phyloP scores from a whole-genome alignment of 2,888 invertebrate species.

The Cabera pusaria region DNA sequence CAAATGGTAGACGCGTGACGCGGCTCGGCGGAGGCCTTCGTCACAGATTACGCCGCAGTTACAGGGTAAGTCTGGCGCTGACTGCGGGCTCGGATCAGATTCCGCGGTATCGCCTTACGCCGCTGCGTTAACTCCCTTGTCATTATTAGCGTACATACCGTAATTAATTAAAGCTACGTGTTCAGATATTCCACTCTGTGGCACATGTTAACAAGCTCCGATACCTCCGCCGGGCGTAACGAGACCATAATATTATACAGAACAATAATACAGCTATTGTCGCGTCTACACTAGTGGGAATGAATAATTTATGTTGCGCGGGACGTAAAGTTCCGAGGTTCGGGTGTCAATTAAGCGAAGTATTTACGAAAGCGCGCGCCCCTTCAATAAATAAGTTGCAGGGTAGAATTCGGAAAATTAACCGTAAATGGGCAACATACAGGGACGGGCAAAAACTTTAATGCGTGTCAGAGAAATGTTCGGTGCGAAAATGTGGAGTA shows the following conservation, averaged over 20 bases:
- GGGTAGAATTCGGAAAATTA: slow-evolving; percentile 73
- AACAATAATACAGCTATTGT: slow-evolving; percentile 48
- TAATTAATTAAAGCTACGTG: slow-evolving; percentile 64
- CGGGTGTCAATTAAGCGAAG: slow-evolving; percentile 67
- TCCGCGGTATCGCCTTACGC: slow-evolving; percentile 51
- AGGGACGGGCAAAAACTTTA: slow-evolving; percentile 67
- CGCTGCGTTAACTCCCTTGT: slow-evolving; percentile 46
- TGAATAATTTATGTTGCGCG: slow-evolving; percentile 60
- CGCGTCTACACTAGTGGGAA: slow-evolving; percentile 47
- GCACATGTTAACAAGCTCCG: slow-evolving; percentile 62
- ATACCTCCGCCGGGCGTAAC: slow-evolving; percentile 44
- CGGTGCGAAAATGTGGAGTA: slow-evolving; percentile 70
- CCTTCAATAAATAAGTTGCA: slow-evolving; percentile 64
- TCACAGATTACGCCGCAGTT: slow-evolving; percentile 17
- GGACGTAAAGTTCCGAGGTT: slow-evolving; percentile 50
- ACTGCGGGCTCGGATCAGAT: slow-evolving; percentile 34
- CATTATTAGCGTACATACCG: slow-evolving; percentile 62
- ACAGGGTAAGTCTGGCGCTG: background rate
- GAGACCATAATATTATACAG: slow-evolving; percentile 47
- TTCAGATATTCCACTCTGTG: slow-evolving; percentile 56
- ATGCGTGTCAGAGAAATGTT: slow-evolving; percentile 61
- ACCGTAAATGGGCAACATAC: slow-evolving; percentile 54
- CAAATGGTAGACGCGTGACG: slow-evolving; percentile 61
- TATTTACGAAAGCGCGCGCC: slow-evolving; percentile 57
- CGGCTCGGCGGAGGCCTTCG: slow-evolving; percentile 24